phyloP scores from a whole-genome alignment of 2,888 invertebrate genomes.

The Cheilosia grossa region DNA sequence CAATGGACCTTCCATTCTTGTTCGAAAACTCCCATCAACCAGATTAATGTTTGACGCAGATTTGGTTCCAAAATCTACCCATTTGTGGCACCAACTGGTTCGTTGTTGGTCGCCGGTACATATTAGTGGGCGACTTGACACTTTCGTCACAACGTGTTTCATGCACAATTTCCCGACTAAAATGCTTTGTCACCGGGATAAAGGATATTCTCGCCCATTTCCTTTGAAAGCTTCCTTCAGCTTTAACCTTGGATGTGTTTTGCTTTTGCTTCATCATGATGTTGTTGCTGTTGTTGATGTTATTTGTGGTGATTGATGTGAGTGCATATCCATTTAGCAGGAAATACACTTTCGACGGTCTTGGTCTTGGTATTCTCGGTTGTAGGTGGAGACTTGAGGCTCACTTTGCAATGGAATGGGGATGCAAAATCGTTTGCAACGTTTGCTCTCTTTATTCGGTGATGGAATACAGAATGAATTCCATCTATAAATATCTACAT shows the following conservation, averaged over 20 bases:
- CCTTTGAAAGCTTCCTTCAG: background rate
- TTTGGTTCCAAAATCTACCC: background rate
- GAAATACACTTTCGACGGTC: background rate
- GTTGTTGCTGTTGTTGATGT: background rate
- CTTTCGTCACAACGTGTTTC: background rate
- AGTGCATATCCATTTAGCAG: background rate
- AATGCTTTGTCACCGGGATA: constrained; percentile 1
- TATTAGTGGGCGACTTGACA: background rate
- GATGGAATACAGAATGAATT: too few relatives aligned
- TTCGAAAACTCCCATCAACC: background rate
- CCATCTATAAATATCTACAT: too few relatives aligned
- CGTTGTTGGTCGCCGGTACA: background rate
- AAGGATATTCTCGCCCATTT: background rate
- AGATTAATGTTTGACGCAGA: constrained; percentile 1
- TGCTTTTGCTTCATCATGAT: background rate
- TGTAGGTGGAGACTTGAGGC: too few relatives aligned
- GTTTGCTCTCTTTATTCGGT: too few relatives aligned
- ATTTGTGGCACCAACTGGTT: background rate
- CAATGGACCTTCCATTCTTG: background rate
- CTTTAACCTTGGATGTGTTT: background rate
- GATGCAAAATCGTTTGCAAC: too few relatives aligned
- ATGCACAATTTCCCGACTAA: constrained; percentile 2
- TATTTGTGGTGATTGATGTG: background rate
- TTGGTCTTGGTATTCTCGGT: background rate
- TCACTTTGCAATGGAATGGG: too few relatives aligned